Conservation (phyloP, 92 coral and sea anemone genomes). For the Umimayanthus chanpuru region DNA sequence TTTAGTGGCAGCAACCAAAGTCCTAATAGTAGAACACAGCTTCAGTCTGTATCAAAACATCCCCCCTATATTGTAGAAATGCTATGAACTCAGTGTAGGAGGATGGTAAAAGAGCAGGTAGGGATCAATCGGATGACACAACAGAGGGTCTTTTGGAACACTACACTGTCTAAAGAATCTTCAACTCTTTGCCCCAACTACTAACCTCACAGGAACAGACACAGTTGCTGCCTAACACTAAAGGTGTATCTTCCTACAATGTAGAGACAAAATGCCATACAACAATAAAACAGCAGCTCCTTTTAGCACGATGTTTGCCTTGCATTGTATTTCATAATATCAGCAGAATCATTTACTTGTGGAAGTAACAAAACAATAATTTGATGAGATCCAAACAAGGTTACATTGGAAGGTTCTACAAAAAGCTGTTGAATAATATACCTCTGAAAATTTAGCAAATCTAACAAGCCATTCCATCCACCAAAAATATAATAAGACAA, state of each 20-base stretch:
- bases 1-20: too few relatives aligned
- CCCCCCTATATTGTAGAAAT: neutral
- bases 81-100: neutral
- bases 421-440: too few relatives aligned
- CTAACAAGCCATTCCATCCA: too few relatives aligned
- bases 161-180: neutral
- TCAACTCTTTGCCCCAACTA: neutral
- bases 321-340: neutral
- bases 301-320: neutral
- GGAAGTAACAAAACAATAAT: too few relatives aligned
- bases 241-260: conserved; percentile 11
- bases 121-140: neutral
- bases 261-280: neutral
- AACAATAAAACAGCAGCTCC: neutral
- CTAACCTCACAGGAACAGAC: conserved; percentile 5
- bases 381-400: too few relatives aligned
- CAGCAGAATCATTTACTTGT: too few relatives aligned
- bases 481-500: too few relatives aligned
- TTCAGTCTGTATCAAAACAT: neutral
- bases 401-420: too few relatives aligned
- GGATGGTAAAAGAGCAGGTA: neutral
- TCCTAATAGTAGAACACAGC: too few relatives aligned
- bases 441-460: too few relatives aligned
- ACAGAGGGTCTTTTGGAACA: neutral
- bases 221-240: conserved; percentile 23